These are phyloP conservation scores for Tillus elongatus DNA, from an alignment of 2,888 invertebrate genomes.

Conservation along the genomic window DNA sequence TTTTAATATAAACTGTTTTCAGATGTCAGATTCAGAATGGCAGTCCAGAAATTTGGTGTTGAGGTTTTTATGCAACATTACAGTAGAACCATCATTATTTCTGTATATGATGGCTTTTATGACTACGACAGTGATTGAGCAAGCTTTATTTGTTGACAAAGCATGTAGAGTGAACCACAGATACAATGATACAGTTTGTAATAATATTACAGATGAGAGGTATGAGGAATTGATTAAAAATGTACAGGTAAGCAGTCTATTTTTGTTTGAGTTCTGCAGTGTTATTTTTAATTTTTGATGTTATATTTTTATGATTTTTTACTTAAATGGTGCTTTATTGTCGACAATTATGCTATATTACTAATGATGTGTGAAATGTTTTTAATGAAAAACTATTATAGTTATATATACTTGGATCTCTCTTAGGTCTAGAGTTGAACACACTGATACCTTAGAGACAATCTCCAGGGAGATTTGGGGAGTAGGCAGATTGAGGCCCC, in stretches of 20 bases:
- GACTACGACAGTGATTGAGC: conserved; percentile 71
- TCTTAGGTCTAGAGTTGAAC: too few species aligned
- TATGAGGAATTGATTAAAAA: conserved; percentile 52
- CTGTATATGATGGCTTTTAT: conserved; percentile 83
- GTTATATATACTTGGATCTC: too few species aligned
- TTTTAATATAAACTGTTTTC: too few species aligned
- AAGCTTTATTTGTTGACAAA: conserved; percentile 68
- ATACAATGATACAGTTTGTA: conserved; percentile 58
- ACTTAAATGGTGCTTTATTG: too few species aligned
- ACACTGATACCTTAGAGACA: too few species aligned
- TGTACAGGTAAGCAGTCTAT: conserved; percentile 54
- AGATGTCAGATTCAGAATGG: conserved; percentile 13
- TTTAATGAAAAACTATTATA: too few species aligned
- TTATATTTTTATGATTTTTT: too few species aligned
- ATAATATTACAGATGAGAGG: conserved; percentile 48
- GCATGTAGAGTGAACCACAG: conserved; percentile 68
- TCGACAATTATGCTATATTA: too few species aligned
- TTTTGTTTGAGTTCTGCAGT: conserved; percentile 7
- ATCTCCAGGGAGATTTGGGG: too few species aligned
- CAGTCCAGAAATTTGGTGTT: conserved; percentile 10
- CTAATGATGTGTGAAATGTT: too few species aligned
- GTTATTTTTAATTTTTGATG: conserved; percentile 7
- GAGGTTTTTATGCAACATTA: conserved; percentile 41
- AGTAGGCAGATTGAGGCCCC: too few species aligned
- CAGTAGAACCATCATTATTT: conserved; percentile 81